Percentiles rank a stretch among this genome's conserved stretches.
These are phyloP conservation scores for Chionoecetes opilio DNA, from an alignment of 1,140 invertebrate genomes.

Conservation along the genomic window DNA sequence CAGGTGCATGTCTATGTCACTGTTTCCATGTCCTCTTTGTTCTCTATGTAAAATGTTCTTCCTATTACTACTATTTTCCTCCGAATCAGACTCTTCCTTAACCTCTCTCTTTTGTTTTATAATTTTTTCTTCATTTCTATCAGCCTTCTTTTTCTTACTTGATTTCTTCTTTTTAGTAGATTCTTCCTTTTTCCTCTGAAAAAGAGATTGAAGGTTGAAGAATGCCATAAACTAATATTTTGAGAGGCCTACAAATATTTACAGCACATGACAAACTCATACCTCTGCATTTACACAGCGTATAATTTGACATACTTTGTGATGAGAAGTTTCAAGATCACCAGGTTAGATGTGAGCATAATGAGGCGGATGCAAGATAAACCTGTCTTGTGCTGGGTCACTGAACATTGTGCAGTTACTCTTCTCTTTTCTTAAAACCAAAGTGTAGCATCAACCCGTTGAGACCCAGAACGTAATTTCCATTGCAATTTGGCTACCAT, in stretches of 20 bases:
- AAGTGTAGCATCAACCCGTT: too few relatives aligned
- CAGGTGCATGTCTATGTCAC: neutral
- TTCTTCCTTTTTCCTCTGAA: slow-evolving; percentile 42
- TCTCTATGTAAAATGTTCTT: neutral
- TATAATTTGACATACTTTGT: too few relatives aligned
- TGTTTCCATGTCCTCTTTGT: neutral
- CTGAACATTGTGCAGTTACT: neutral
- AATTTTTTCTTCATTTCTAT: neutral
- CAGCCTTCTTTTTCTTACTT: slow-evolving; percentile 19
- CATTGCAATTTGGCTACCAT: too few relatives aligned
- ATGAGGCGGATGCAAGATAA: too few relatives aligned
- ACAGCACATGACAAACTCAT: too few relatives aligned
- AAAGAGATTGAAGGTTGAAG: neutral
- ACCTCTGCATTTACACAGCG: too few relatives aligned
- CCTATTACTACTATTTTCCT: neutral
- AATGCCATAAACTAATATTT: too few relatives aligned
- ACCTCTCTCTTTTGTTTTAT: neutral
- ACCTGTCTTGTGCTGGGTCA: neutral
- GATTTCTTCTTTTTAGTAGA: slow-evolving; percentile 17
- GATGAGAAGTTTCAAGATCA: too few relatives aligned
- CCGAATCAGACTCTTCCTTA: neutral
- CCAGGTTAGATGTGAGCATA: too few relatives aligned
- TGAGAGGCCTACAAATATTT: too few relatives aligned
- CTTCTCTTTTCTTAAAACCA: too few relatives aligned
- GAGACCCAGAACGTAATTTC: too few relatives aligned